Conservation (phyloP, 2,797 vertebrate genomes). For the Loriculus beryllinus region DNA sequence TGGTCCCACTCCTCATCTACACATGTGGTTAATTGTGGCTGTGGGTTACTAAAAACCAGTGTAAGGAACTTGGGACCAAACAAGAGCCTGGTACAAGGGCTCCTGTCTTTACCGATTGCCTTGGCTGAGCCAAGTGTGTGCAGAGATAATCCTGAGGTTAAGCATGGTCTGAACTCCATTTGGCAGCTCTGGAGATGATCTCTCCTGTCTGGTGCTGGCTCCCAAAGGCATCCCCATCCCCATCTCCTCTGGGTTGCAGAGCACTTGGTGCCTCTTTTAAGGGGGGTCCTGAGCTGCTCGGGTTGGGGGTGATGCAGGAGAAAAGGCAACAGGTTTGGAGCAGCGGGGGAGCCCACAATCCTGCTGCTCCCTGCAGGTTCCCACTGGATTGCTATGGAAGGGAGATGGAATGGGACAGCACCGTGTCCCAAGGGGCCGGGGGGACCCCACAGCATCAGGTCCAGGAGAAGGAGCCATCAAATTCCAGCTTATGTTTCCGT, state of each 20-base stretch:
- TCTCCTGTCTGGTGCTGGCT: background rate
- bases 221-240: fast-evolving
- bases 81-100: background rate
- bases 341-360: background rate
- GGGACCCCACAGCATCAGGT: background rate
- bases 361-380: background rate
- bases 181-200: background rate
- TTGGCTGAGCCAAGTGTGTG: fast-evolving
- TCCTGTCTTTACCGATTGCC: background rate
- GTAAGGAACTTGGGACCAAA: background rate
- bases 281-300: background rate
- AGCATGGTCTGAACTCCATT: background rate
- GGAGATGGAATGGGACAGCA: background rate
- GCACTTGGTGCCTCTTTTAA: background rate
- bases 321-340: background rate
- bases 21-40: background rate
- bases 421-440: fast-evolving
- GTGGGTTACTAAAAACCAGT: background rate
- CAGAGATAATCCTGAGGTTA: background rate
- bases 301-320: background rate
- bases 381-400: fast-evolving
- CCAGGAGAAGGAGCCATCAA: background rate
- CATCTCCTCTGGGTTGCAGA: background rate
- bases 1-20: background rate
- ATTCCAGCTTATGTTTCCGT: fast-evolving